A percentile compares a stretch with the other conserved stretches of the same genome.
phyloP scores from a whole-genome alignment of 2,113 vertebrate genomes.

The Leptobrachium ailaonicum region DNA sequence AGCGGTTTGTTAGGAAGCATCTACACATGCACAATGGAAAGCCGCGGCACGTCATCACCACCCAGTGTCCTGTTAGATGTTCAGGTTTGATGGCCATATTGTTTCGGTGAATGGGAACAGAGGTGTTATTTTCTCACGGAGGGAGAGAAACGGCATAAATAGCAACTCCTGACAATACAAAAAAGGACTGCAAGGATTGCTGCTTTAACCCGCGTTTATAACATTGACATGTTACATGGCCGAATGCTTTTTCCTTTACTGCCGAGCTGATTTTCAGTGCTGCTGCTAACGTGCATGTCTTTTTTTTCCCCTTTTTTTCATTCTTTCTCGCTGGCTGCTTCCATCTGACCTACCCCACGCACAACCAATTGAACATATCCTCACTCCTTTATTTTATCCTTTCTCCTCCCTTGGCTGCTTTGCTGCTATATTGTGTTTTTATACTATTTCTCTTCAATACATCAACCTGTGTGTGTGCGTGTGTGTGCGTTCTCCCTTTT shows the following conservation, averaged over 20 bases:
- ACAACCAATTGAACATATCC: conserved; percentile 5
- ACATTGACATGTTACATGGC: background rate
- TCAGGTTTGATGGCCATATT: background rate
- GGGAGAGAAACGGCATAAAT: background rate
- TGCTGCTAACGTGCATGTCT: conserved; percentile 46
- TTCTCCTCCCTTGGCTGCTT: conserved; percentile 44
- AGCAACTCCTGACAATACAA: background rate
- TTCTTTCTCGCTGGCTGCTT: conserved; percentile 38
- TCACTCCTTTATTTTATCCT: background rate
- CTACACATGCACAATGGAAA: background rate
- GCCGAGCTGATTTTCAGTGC: conserved; percentile 16
- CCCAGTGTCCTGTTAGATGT: background rate
- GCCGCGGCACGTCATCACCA: background rate
- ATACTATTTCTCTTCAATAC: conserved; percentile 9
- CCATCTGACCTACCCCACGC: conserved; percentile 17
- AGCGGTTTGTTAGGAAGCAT: background rate
- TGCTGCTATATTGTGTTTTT: conserved; percentile 17
- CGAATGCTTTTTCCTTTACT: conserved; percentile 11
- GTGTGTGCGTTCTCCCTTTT: conserved; percentile 3
- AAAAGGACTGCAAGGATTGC: conserved; percentile 14
- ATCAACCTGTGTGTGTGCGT: conserved; percentile 18
- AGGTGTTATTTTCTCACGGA: background rate
- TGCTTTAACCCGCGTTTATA: conserved; percentile 15
- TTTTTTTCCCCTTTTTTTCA: conserved; percentile 35
- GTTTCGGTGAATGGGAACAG: background rate